A percentile compares a stretch with the other conserved stretches of the same genome.
phyloP scores from a whole-genome alignment of 2,113 vertebrate genomes.

The Ciconia boyciana region DNA sequence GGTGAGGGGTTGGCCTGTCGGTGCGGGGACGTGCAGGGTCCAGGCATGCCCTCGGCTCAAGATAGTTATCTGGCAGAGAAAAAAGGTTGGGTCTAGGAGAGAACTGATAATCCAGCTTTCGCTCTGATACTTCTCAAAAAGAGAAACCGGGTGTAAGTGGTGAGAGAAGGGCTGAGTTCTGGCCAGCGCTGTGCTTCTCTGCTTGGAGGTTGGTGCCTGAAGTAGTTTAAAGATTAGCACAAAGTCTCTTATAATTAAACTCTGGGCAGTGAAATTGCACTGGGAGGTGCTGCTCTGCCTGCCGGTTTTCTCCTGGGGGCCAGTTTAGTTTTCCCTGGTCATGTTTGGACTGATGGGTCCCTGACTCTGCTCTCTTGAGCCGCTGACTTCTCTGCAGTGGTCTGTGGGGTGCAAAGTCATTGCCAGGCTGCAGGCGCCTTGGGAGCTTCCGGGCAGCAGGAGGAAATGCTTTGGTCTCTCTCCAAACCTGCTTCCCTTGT shows the following conservation, averaged over 20 bases:
- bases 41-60: neutral
- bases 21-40: neutral
- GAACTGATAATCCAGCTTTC: too few relatives aligned
- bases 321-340: neutral
- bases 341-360: accelerated
- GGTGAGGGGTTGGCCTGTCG: neutral
- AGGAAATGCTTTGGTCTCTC: neutral
- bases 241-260: neutral
- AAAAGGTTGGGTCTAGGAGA: neutral
- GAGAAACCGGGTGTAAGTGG: neutral
- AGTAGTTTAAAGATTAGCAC: too few relatives aligned
- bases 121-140: neutral
- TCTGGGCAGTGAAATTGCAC: neutral
- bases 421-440: neutral
- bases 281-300: too few relatives aligned
- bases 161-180: neutral
- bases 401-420: neutral
- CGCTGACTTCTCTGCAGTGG: too few relatives aligned
- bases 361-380: neutral
- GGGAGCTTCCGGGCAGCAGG: neutral
- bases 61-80: neutral
- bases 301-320: neutral
- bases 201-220: neutral
- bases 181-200: neutral
- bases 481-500: neutral